Percentiles rank a stretch among this genome's conserved stretches.
phyloP scores from a whole-genome alignment of 2,888 invertebrate species.

The Stenurella melanura region DNA sequence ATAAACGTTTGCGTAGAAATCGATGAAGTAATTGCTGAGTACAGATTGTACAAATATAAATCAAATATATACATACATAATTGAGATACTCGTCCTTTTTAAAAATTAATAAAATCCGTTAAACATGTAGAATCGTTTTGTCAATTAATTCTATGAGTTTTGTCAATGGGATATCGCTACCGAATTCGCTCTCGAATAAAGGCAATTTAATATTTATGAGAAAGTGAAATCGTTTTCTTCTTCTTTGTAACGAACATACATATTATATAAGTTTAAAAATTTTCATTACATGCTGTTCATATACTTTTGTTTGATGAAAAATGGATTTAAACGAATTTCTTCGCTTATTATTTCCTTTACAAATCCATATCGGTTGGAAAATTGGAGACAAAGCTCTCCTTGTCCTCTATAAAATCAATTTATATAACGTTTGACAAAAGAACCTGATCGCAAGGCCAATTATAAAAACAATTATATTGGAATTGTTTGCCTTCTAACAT shows the following conservation, averaged over 20 bases:
- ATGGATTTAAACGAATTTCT: conserved; percentile 5
- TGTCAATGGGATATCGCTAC: not conserved
- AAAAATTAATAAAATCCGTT: no score
- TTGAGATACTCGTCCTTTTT: no score
- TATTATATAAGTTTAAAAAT: not conserved
- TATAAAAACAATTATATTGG: conserved; percentile 54
- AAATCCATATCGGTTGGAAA: conserved; percentile 27
- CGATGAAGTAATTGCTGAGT: no score
- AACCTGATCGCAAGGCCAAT: conserved; percentile 49
- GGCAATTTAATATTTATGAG: not conserved
- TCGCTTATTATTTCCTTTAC: conserved; percentile 25
- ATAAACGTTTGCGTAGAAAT: no score
- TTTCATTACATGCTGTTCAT: not conserved
- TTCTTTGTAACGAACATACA: not conserved
- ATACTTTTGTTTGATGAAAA: not conserved
- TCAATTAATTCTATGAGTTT: not conserved
- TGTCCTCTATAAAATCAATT: conserved; percentile 40
- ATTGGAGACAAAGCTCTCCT: conserved; percentile 6
- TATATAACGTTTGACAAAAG: conserved; percentile 47
- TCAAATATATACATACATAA: no score
- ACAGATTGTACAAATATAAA: no score
- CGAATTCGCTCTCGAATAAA: not conserved
- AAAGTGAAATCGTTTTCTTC: not conserved
- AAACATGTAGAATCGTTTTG: no score
- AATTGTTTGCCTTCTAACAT: conserved; percentile 53